Percentiles rank a stretch among this genome's conserved stretches.
Evolutionary conservation across 1,140 invertebrate species (phyloP).

Genomic region (Helicoverpa zea): DNA sequence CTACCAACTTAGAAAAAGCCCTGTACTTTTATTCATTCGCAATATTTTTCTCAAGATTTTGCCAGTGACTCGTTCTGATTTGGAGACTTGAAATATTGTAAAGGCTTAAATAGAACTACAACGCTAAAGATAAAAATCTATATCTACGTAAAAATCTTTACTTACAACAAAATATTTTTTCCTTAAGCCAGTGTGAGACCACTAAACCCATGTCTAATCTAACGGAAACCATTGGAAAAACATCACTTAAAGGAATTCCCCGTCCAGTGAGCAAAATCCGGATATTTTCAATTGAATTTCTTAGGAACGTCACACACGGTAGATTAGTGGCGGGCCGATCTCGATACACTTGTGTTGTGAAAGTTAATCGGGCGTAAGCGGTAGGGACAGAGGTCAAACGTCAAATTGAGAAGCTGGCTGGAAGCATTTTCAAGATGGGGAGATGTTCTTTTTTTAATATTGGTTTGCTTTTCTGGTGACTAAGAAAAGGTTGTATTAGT

Average conservation of each 20-base stretch:
- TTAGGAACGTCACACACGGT: slow-evolving; percentile 71
- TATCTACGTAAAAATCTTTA: no score
- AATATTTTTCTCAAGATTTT: no score
- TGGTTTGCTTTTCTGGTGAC: background rate
- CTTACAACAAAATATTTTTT: background rate
- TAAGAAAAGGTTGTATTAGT: background rate
- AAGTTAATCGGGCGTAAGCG: slow-evolving; percentile 78
- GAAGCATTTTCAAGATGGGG: slow-evolving; percentile 1
- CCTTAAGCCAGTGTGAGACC: slow-evolving; percentile 8
- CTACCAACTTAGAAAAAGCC: no score
- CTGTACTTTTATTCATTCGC: no score
- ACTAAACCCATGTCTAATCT: slow-evolving; percentile 66
- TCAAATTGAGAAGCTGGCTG: slow-evolving; percentile 22
- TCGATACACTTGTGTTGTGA: slow-evolving; percentile 52
- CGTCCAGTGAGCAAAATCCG: slow-evolving; percentile 58
- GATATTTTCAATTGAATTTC: slow-evolving; percentile 82
- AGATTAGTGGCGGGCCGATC: slow-evolving; percentile 68
- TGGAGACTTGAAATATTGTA: no score
- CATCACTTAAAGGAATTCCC: slow-evolving; percentile 71
- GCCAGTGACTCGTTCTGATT: no score
- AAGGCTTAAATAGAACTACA: no score
- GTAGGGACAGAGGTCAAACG: slow-evolving; percentile 51
- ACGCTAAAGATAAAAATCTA: no score
- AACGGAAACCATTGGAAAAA: slow-evolving; percentile 74
- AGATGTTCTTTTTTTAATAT: background rate